Conservation (phyloP, 2,888 invertebrate species). For the Esperia sulphurella region DNA sequence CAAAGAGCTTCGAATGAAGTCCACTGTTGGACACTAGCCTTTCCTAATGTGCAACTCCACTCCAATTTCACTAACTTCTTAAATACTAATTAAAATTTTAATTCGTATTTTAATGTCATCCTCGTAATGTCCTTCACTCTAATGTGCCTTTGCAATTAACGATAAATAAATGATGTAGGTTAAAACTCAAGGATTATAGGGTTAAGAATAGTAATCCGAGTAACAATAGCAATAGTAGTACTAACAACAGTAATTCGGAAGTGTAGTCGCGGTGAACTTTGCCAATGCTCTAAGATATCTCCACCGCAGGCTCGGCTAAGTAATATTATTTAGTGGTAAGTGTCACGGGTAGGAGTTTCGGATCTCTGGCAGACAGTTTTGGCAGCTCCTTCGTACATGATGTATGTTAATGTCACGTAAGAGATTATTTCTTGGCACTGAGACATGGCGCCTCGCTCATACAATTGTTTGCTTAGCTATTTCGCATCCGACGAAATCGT, state of each 20-base stretch:
- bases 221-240: too few species aligned
- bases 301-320: slow-evolving; percentile 32
- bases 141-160: too few species aligned
- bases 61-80: too few species aligned
- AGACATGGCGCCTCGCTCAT: slow-evolving; percentile 48
- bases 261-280: slow-evolving; percentile 21
- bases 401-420: slow-evolving; percentile 73
- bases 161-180: too few species aligned
- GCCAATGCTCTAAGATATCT: slow-evolving; percentile 36
- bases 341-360: slow-evolving; percentile 46
- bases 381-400: slow-evolving; percentile 65
- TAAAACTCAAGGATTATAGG: too few species aligned
- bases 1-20: too few species aligned
- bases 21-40: too few species aligned
- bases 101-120: too few species aligned
- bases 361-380: slow-evolving; percentile 62
- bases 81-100: too few species aligned
- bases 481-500: slow-evolving; percentile 38
- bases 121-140: too few species aligned
- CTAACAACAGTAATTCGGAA: slow-evolving; percentile 1
- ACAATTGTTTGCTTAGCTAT: slow-evolving; percentile 60
- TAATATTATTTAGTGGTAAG: slow-evolving; percentile 64
- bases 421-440: slow-evolving; percentile 76
- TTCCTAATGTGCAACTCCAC: too few species aligned
- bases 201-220: too few species aligned